phyloP scores from a whole-genome alignment of 2,797 vertebrate species.

The Silurus aristotelis region DNA sequence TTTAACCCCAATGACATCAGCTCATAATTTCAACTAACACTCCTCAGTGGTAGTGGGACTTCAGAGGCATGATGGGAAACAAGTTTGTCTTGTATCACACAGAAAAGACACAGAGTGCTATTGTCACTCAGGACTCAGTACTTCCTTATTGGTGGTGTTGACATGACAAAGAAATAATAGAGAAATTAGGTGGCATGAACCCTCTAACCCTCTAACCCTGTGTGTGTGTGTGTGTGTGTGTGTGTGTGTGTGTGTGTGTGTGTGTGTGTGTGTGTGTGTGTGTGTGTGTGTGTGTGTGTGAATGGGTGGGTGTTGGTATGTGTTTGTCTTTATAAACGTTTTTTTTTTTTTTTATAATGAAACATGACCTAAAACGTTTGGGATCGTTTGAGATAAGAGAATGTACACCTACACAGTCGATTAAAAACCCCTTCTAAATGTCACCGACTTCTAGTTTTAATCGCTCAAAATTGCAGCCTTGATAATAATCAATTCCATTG shows the following conservation, averaged over 20 bases:
- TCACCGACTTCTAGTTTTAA: background rate
- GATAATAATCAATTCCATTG: background rate
- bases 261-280: background rate
- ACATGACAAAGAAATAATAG: slow-evolving; percentile 5
- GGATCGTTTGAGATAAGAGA: background rate
- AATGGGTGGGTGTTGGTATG: slow-evolving; percentile 9
- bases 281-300: background rate
- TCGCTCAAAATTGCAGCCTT: background rate
- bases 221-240: background rate
- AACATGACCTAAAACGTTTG: background rate
- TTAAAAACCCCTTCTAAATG: background rate
- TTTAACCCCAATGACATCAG: slow-evolving; percentile 8
- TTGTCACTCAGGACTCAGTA: slow-evolving; percentile 7
- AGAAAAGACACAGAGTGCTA: background rate
- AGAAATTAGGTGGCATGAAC: slow-evolving; percentile 18
- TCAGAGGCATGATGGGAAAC: slow-evolving; percentile 16
- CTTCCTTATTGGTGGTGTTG: slow-evolving; percentile 25
- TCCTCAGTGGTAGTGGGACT: slow-evolving; percentile 7
- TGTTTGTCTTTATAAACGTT: background rate
- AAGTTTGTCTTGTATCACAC: background rate
- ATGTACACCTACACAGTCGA: too few species aligned
- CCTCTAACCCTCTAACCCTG: slow-evolving; percentile 2
- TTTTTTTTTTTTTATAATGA: background rate
- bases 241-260: background rate
- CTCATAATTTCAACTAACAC: background rate